Evolutionary conservation across 2,113 vertebrate genomes (phyloP).

Genomic region (Varanus komodoensis): DNA sequence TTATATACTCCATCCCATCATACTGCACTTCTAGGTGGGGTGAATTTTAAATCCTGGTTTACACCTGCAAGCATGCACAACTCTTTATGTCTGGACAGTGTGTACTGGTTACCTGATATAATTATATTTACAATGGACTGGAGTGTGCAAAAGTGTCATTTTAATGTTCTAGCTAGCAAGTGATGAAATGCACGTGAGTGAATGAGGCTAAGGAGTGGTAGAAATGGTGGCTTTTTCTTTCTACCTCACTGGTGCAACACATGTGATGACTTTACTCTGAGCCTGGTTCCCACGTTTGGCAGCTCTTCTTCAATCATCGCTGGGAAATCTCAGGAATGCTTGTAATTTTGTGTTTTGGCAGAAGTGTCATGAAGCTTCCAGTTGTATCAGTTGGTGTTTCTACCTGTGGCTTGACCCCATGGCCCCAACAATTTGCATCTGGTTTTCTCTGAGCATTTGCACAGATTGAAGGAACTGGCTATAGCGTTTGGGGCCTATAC

Average conservation of each 20-base stretch:
- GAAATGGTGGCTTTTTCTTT: background rate
- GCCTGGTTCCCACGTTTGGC: background rate
- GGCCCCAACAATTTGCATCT: background rate
- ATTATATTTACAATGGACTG: no score
- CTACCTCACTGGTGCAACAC: background rate
- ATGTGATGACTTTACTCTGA: background rate
- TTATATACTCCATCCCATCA: background rate
- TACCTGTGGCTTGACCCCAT: background rate
- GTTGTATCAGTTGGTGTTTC: background rate
- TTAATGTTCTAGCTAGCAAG: background rate
- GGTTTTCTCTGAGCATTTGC: background rate
- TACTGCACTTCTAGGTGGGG: background rate
- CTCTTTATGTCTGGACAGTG: background rate
- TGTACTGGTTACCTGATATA: background rate
- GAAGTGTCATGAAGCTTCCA: background rate
- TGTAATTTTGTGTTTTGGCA: background rate
- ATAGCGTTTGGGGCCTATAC: background rate
- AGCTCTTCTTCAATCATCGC: background rate
- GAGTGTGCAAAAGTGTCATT: background rate
- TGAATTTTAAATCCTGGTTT: background rate
- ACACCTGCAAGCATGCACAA: background rate
- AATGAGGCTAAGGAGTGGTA: background rate
- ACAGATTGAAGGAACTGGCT: background rate
- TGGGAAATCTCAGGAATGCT: background rate
- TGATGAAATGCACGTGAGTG: background rate